A percentile compares a stretch with the other conserved stretches of the same genome.
Evolutionary conservation across 2,888 invertebrate species (phyloP).

Genomic region (Sinhomidia bicolor): DNA sequence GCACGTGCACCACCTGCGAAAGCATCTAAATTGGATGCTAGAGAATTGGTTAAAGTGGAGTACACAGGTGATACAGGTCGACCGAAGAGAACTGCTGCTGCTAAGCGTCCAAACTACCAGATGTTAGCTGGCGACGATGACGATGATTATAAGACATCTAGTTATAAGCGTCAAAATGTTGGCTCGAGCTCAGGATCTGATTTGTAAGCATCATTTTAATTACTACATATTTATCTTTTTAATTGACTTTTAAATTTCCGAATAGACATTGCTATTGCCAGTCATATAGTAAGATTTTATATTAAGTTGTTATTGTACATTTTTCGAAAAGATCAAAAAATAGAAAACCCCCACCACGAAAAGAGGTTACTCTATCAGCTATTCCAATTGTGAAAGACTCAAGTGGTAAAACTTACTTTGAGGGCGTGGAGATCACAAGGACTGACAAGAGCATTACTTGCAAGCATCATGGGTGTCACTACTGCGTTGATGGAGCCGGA

Average conservation of each 20-base stretch:
- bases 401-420: conserved; percentile 71
- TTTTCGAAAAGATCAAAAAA: conserved; percentile 54
- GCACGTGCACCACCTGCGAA: conserved; percentile 54
- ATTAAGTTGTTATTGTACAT: conserved; percentile 1
- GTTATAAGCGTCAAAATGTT: conserved; percentile 24
- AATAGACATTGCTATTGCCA: background rate
- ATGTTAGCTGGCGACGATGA: conserved; percentile 67
- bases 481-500: conserved; percentile 63
- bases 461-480: conserved; percentile 64
- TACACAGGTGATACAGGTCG: conserved; percentile 58
- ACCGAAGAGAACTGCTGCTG: conserved; percentile 62
- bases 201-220: conserved; percentile 40
- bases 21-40: conserved; percentile 55
- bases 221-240: conserved; percentile 5
- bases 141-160: conserved; percentile 41
- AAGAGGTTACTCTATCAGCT: conserved; percentile 68
- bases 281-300: background rate
- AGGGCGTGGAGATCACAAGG: conserved; percentile 68
- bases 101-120: conserved; percentile 68
- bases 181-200: conserved; percentile 49
- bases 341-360: conserved; percentile 60
- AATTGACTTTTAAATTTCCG: background rate
- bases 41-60: conserved; percentile 68
- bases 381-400: conserved; percentile 71
- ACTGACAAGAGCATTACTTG: conserved; percentile 72